Conservation (phyloP, 1,140 invertebrate species). For the Hyles euphorbiae region DNA sequence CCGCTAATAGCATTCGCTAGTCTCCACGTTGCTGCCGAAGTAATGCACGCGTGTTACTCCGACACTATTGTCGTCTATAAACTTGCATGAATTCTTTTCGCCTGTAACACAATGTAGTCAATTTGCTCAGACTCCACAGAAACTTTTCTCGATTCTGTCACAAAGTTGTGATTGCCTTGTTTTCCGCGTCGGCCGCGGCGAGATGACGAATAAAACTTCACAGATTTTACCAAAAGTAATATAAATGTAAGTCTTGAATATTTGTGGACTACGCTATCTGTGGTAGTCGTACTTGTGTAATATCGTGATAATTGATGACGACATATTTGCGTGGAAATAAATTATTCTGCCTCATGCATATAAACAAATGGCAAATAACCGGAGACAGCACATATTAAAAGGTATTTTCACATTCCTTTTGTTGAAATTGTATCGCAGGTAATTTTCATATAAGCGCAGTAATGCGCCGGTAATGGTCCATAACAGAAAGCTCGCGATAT, state of each 20-base stretch:
- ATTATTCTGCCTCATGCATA: not conserved
- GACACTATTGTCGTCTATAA: no score
- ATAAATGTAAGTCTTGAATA: slow-evolving; percentile 20
- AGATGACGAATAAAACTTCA: slow-evolving; percentile 46
- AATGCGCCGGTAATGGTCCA: slow-evolving; percentile 42
- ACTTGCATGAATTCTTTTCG: slow-evolving; percentile 23
- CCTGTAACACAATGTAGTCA: slow-evolving; percentile 46
- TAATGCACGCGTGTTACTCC: no score
- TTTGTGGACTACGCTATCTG: slow-evolving; percentile 3
- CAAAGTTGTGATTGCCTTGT: slow-evolving; percentile 54
- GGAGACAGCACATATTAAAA: slow-evolving; percentile 19
- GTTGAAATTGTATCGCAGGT: slow-evolving; percentile 38
- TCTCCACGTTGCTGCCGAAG: no score
- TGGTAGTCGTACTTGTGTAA: slow-evolving; percentile 2
- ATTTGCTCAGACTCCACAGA: slow-evolving; percentile 36
- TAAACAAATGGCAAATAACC: not conserved
- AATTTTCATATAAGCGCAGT: slow-evolving; percentile 41
- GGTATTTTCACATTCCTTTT: slow-evolving; percentile 28
- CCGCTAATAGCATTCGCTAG: no score
- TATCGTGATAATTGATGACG: not conserved
- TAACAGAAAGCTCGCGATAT: slow-evolving; percentile 40
- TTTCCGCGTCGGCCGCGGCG: slow-evolving; percentile 41
- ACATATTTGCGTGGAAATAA: not conserved
- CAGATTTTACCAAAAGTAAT: slow-evolving; percentile 17
- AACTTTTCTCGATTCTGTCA: slow-evolving; percentile 36